Conservation (phyloP, 2,888 invertebrate genomes). For the Brachyptera risi region DNA sequence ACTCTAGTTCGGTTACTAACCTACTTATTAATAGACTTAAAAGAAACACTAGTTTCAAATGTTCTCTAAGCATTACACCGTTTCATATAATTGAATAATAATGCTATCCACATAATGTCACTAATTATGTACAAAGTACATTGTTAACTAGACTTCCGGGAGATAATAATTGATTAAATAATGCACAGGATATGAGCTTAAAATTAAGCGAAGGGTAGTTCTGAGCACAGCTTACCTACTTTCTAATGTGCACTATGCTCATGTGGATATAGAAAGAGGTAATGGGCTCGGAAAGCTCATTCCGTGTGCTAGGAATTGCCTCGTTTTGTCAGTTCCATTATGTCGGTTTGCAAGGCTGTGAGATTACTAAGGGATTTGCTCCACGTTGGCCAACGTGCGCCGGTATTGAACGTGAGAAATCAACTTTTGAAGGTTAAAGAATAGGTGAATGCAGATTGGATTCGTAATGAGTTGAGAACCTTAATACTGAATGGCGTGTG, state of each 20-base stretch:
- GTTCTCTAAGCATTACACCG: no score
- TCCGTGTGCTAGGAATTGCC: not conserved
- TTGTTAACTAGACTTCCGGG: no score
- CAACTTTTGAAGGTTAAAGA: not conserved
- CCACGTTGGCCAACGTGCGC: not conserved
- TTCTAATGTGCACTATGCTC: no score
- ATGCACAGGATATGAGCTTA: not conserved
- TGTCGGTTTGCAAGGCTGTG: not conserved
- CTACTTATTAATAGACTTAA: no score
- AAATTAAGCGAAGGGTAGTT: not conserved
- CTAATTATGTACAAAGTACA: no score
- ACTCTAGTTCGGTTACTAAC: no score
- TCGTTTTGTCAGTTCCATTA: not conserved
- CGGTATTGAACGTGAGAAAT: not conserved
- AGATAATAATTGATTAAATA: conserved; percentile 9
- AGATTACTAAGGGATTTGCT: not conserved
- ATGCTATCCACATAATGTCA: no score
- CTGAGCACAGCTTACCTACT: no score
- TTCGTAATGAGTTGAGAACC: not conserved
- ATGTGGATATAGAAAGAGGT: not conserved
- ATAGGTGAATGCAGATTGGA: not conserved
- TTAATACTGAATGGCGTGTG: not conserved
- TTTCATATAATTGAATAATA: no score
- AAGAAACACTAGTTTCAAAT: no score
- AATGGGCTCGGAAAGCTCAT: not conserved